These are phyloP conservation scores for Megaceryle alcyon DNA, from an alignment of 2,797 vertebrate genomes.

Conservation along the genomic window DNA sequence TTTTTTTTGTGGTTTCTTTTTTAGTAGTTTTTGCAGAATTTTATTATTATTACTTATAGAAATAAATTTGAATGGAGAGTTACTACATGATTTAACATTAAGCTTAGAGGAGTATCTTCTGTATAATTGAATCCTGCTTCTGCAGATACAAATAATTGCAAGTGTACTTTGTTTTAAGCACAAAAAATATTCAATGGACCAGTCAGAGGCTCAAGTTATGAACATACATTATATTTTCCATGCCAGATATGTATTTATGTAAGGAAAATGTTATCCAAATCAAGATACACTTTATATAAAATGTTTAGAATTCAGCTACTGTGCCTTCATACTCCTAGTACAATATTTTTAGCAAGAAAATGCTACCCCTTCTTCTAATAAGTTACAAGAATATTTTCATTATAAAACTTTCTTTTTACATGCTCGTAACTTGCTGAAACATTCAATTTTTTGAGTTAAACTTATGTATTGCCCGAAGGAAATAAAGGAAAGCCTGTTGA, in stretches of 20 bases:
- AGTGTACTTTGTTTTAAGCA: not conserved
- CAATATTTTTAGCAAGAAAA: not conserved
- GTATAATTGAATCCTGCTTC: not conserved
- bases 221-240: not conserved
- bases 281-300: not conserved
- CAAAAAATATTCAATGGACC: not conserved
- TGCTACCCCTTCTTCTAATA: not conserved
- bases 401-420: not conserved
- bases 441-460: not conserved
- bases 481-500: not conserved
- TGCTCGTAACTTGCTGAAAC: not conserved
- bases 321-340: not conserved
- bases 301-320: not conserved
- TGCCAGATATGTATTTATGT: fast-evolving
- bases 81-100: not conserved
- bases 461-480: not conserved
- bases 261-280: not conserved
- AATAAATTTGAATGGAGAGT: not conserved
- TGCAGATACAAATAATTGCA: not conserved
- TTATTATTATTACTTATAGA: not conserved
- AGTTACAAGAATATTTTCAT: not conserved
- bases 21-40: not conserved
- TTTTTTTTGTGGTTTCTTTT: not conserved
- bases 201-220: not conserved
- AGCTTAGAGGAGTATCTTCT: not conserved